Conservation (phyloP, 2,113 vertebrate species). For the Oxyura jamaicensis region DNA sequence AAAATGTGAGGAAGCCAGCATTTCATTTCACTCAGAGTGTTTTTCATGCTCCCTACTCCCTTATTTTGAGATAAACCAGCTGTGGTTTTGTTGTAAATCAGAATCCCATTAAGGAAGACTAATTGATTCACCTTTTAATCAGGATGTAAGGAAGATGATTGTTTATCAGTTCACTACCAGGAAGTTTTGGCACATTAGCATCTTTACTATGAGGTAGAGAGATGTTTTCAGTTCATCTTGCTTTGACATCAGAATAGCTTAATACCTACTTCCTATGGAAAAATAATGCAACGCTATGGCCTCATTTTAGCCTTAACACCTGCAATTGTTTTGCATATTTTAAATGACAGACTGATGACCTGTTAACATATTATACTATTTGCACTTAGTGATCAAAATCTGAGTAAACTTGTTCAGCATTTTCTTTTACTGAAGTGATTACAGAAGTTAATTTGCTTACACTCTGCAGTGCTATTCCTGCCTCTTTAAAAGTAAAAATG, state of each 20-base stretch:
- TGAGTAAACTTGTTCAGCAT: constrained; percentile 7
- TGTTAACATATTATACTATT: background rate
- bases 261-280: background rate
- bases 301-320: background rate
- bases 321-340: constrained; percentile 16
- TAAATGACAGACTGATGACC: background rate
- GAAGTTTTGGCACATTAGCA: background rate
- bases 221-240: background rate
- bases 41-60: background rate
- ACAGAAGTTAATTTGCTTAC: constrained; percentile 22
- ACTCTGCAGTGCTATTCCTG: background rate
- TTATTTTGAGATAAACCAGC: constrained; percentile 11
- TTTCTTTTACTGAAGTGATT: constrained; percentile 2
- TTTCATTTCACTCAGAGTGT: background rate
- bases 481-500: constrained; percentile 45
- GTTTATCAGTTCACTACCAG: background rate
- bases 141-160: constrained; percentile 9
- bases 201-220: background rate
- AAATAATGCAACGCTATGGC: background rate
- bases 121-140: constrained; percentile 54
- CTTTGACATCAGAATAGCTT: background rate
- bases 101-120: constrained; percentile 36
- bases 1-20: background rate
- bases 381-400: background rate
- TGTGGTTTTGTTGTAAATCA: constrained; percentile 1